These are phyloP conservation scores for Synanthedon formicaeformis DNA, from an alignment of 2,888 invertebrate species.

Conservation along the genomic window DNA sequence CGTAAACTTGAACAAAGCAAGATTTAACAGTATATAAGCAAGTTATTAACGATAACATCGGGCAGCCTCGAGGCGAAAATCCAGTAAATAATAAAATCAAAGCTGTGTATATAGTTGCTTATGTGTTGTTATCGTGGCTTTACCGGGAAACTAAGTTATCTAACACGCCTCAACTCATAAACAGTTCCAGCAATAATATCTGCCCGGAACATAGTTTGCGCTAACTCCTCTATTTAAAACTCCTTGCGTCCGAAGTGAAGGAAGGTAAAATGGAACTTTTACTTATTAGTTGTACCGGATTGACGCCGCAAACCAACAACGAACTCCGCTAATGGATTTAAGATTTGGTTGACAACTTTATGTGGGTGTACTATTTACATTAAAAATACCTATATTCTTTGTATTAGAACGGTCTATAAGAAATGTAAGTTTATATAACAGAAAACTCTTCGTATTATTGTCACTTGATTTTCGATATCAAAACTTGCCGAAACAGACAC, in stretches of 20 bases:
- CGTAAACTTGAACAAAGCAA: not conserved
- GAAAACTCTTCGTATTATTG: too few species aligned
- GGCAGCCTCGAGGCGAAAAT: not conserved
- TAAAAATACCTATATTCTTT: too few species aligned
- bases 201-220: constrained; percentile 19
- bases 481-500: too few species aligned
- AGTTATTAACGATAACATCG: not conserved
- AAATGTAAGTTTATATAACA: too few species aligned
- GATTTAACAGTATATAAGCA: not conserved
- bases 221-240: constrained; percentile 16
- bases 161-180: constrained; percentile 19
- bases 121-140: constrained; percentile 10
- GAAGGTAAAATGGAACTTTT: constrained; percentile 3
- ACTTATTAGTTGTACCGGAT: not conserved
- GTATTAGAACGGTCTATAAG: too few species aligned
- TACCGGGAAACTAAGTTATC: constrained; percentile 17
- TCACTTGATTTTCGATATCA: too few species aligned
- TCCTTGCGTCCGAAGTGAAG: constrained; percentile 10
- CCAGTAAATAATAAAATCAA: not conserved
- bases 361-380: too few species aligned
- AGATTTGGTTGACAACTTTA: not conserved
- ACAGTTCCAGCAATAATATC: constrained; percentile 22
- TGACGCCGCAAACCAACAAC: not conserved
- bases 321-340: not conserved
- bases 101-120: not conserved